These are phyloP conservation scores for Arctocebus calabarensis DNA, from an alignment of 2,797 vertebrate species.

Conservation along the genomic window DNA sequence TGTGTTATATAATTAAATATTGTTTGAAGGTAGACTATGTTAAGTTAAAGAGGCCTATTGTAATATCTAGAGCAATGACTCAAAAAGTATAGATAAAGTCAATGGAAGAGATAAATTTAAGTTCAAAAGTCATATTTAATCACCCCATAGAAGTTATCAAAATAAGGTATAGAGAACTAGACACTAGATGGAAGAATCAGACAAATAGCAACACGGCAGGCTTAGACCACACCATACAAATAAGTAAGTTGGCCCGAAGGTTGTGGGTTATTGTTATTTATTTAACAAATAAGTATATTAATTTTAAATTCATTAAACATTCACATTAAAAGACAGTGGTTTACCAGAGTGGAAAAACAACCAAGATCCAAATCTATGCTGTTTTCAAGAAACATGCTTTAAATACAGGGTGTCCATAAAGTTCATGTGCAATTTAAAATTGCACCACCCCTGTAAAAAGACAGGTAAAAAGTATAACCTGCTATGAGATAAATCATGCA, in stretches of 20 bases:
- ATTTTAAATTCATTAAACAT: slow-evolving; percentile 20
- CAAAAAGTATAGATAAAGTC: background rate
- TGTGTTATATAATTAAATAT: background rate
- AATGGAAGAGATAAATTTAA: background rate
- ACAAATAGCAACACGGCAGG: background rate
- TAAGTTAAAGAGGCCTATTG: background rate
- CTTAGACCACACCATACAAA: background rate
- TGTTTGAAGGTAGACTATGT: background rate
- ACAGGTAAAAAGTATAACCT: background rate
- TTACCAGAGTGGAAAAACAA: background rate
- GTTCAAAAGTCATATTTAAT: background rate
- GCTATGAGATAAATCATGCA: background rate
- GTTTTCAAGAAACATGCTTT: background rate
- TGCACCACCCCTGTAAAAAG: background rate
- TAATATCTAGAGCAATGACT: background rate
- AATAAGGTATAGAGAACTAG: background rate
- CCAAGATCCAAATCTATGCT: background rate
- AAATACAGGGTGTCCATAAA: background rate
- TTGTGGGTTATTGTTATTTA: no score
- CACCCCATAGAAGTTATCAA: background rate
- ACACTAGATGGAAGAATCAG: background rate
- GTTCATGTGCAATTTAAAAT: no score
- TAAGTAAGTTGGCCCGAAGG: no score
- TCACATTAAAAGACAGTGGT: background rate
- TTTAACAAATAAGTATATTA: background rate